phyloP scores from a whole-genome alignment of 2,113 vertebrate species.

The Calyptommatus sinebrachiatus region DNA sequence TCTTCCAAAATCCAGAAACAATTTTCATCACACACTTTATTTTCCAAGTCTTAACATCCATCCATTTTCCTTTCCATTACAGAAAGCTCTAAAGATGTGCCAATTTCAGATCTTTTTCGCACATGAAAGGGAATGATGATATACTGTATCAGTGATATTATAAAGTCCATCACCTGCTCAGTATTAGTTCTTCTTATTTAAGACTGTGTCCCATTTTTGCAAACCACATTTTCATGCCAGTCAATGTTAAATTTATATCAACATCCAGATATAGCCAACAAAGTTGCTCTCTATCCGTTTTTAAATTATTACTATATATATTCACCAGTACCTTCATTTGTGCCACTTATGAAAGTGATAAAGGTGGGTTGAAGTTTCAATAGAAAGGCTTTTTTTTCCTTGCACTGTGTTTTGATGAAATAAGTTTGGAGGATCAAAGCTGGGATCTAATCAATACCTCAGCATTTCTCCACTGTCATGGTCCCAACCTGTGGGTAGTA shows the following conservation, averaged over 20 bases:
- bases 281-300: too few relatives aligned
- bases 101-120: background rate
- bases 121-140: background rate
- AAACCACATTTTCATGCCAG: background rate
- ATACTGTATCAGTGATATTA: background rate
- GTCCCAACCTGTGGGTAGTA: too few relatives aligned
- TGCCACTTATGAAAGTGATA: too few relatives aligned
- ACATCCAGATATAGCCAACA: too few relatives aligned
- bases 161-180: background rate
- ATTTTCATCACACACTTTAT: background rate
- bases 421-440: too few relatives aligned
- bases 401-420: too few relatives aligned
- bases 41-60: background rate
- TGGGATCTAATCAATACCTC: too few relatives aligned
- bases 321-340: too few relatives aligned
- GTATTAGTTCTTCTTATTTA: background rate
- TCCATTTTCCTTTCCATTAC: background rate
- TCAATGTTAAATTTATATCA: background rate
- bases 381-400: too few relatives aligned
- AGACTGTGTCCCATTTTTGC: background rate
- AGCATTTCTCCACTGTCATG: too few relatives aligned
- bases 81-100: background rate
- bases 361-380: too few relatives aligned
- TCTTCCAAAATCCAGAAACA: background rate
- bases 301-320: too few relatives aligned